Conservation (phyloP, 2,113 vertebrate species). For the Arvicanthis niloticus region DNA sequence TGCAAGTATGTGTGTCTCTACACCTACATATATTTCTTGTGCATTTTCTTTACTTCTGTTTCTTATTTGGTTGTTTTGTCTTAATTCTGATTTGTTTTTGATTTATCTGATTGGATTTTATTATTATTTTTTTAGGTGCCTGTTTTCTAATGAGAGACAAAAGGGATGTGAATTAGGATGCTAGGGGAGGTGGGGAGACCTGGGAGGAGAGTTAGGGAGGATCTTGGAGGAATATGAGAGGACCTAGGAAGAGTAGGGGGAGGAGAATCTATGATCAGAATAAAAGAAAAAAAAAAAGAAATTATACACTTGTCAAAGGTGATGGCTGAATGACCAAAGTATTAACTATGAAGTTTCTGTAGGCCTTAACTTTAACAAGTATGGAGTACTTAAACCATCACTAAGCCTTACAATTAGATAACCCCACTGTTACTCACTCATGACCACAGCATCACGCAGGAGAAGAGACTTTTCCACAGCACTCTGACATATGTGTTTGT, state of each 20-base stretch:
- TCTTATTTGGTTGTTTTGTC: not conserved
- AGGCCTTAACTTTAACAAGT: not conserved
- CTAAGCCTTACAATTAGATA: not conserved
- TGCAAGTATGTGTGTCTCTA: not conserved
- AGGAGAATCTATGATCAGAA: not conserved
- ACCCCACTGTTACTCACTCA: not conserved
- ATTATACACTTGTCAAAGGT: not conserved
- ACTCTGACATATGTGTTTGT: rapidly evolving
- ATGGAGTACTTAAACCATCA: not conserved
- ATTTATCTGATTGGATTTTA: not conserved
- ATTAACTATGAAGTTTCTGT: not conserved
- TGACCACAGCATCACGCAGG: too few relatives aligned
- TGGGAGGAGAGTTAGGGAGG: not conserved
- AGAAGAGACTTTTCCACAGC: not conserved
- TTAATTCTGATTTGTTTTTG: not conserved
- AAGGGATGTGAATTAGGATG: not conserved
- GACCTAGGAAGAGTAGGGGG: not conserved
- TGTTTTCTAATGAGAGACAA: not conserved
- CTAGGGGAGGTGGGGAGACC: not conserved
- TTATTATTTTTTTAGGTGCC: not conserved
- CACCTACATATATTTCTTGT: not conserved
- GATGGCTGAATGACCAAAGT: not conserved
- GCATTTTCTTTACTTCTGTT: not conserved
- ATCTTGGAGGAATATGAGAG: too few relatives aligned
- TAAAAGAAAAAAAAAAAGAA: not conserved